A percentile compares a stretch with the other conserved stretches of the same genome.
Conservation (phyloP, 2,888 invertebrate genomes). For the Operophtera brumata region DNA sequence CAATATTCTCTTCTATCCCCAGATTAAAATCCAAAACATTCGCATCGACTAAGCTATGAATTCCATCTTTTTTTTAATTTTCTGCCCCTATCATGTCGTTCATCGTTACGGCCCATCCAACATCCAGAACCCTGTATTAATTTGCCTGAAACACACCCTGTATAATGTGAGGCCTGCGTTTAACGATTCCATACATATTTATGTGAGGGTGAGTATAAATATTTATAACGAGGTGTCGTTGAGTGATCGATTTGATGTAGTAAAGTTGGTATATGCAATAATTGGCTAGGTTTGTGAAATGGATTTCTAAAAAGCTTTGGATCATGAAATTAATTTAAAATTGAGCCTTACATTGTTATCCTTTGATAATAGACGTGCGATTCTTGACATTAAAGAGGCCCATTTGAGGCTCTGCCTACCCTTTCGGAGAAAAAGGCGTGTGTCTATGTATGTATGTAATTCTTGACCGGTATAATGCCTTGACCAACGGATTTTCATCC, state of each 20-base stretch:
- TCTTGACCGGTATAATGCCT: no score
- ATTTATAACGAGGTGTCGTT: constrained; percentile 32
- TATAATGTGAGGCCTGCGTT: constrained; percentile 36
- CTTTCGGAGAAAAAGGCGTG: no score
- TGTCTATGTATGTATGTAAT: no score
- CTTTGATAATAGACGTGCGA: no score
- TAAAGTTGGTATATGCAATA: constrained; percentile 4
- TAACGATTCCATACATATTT: constrained; percentile 38
- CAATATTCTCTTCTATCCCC: background rate
- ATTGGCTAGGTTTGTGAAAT: constrained; percentile 13
- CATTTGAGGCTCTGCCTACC: no score
- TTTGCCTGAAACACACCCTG: constrained; percentile 34
- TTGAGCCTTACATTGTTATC: no score
- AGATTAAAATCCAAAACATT: constrained; percentile 13
- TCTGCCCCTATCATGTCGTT: constrained; percentile 25
- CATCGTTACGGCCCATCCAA: constrained; percentile 30
- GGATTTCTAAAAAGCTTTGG: background rate
- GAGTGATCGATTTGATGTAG: constrained; percentile 31
- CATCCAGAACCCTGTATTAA: constrained; percentile 34
- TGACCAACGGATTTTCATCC: no score
- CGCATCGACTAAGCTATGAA: constrained; percentile 22
- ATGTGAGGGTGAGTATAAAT: constrained; percentile 30
- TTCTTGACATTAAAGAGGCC: no score
- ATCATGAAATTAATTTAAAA: no score
- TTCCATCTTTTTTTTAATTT: constrained; percentile 28